These are phyloP conservation scores for Drymodes brunneopygia DNA, from an alignment of 2,113 vertebrate genomes.

Conservation along the genomic window DNA sequence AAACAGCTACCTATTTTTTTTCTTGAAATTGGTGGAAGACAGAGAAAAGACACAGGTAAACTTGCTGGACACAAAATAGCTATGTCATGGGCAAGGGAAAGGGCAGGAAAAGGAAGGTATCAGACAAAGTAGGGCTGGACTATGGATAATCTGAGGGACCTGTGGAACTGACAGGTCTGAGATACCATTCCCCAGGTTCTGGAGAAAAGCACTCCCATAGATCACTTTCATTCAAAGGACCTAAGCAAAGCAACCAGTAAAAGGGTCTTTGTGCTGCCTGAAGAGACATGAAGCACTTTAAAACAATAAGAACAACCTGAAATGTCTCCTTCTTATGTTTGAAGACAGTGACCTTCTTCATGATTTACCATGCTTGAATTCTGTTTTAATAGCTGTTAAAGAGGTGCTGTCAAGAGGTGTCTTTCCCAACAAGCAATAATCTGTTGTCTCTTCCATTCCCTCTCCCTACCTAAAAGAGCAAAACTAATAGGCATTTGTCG, in stretches of 20 bases:
- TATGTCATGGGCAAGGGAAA: neutral
- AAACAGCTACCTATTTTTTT: neutral
- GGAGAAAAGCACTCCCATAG: neutral
- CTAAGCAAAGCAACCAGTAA: neutral
- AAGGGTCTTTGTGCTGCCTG: neutral
- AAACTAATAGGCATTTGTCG: neutral
- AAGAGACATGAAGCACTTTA: neutral
- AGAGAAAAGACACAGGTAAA: neutral
- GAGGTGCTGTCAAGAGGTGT: neutral
- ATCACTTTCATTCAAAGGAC: neutral
- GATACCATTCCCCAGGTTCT: neutral
- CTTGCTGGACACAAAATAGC: neutral
- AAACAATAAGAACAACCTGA: neutral
- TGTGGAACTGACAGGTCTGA: neutral
- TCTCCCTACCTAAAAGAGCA: neutral
- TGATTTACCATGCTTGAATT: neutral
- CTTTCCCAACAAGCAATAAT: neutral
- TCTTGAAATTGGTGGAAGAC: neutral
- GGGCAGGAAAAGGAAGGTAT: neutral
- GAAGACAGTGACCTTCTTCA: neutral
- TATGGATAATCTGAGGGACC: neutral
- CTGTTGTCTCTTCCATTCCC: neutral
- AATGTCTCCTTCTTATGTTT: neutral
- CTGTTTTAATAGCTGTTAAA: neutral
- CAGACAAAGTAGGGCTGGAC: accelerated